These are phyloP conservation scores for Sarcophilus harrisii DNA, from an alignment of 2,797 vertebrate species.

Conservation along the genomic window DNA sequence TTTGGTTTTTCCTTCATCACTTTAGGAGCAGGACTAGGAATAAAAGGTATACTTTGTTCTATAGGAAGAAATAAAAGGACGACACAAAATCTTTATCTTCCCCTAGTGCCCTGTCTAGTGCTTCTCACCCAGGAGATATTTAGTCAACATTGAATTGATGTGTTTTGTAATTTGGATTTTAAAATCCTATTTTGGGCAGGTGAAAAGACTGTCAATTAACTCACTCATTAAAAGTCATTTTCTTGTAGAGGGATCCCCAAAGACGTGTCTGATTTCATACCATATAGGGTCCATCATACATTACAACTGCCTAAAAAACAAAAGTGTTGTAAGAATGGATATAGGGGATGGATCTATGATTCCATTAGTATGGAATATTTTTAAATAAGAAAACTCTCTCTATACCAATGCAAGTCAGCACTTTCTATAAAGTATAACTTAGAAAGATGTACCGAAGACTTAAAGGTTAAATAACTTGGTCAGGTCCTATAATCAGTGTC, in stretches of 20 bases:
- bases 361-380: neutral
- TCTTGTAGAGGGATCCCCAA: neutral
- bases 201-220: neutral
- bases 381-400: neutral
- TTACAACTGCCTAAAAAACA: neutral
- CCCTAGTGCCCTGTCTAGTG: neutral
- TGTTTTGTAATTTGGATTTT: neutral
- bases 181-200: neutral
- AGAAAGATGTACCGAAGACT: neutral
- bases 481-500: neutral
- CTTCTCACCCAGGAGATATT: neutral
- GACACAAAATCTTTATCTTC: neutral
- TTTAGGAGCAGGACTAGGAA: neutral
- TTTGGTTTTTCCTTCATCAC: neutral
- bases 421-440: neutral
- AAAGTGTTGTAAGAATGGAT: neutral
- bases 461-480: neutral
- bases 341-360: neutral
- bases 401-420: neutral
- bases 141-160: neutral
- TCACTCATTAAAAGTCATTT: neutral
- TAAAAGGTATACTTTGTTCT: neutral
- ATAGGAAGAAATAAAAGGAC: neutral
- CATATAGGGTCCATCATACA: neutral
- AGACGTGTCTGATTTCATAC: neutral